Conservation (phyloP, 2,888 invertebrate species). For the Petrophora chlorosata region DNA sequence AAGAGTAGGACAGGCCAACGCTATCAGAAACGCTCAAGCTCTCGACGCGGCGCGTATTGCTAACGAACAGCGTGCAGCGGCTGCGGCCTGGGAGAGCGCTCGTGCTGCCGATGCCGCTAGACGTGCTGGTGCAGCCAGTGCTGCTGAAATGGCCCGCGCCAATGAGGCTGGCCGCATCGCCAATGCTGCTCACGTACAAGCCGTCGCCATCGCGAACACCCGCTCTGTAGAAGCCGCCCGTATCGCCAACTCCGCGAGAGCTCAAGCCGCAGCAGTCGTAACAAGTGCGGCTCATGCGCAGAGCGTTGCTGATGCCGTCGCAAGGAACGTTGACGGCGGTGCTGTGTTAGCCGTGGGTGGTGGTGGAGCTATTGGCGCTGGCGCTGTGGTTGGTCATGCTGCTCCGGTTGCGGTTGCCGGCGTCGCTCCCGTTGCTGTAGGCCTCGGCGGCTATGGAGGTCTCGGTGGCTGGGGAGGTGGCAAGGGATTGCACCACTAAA, state of each 20-base stretch:
- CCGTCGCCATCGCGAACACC: slow-evolving; percentile 69
- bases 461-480: slow-evolving; percentile 23
- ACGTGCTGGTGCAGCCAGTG: slow-evolving; percentile 61
- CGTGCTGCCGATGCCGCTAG: slow-evolving; percentile 70
- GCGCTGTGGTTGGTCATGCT: slow-evolving; percentile 22
- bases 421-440: slow-evolving; percentile 32
- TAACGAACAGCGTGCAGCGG: slow-evolving; percentile 70
- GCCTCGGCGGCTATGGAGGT: slow-evolving; percentile 32
- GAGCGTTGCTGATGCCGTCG: slow-evolving; percentile 62
- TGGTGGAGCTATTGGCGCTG: slow-evolving; percentile 22
- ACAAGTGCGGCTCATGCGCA: slow-evolving; percentile 63
- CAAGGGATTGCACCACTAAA: slow-evolving; percentile 31
- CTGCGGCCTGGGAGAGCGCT: slow-evolving; percentile 70
- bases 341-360: slow-evolving; percentile 40
- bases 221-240: slow-evolving; percentile 71
- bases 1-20: slow-evolving; percentile 66
- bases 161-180: slow-evolving; percentile 64
- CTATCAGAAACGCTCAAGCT: slow-evolving; percentile 71
- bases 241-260: slow-evolving; percentile 60
- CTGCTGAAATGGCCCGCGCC: slow-evolving; percentile 58
- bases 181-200: slow-evolving; percentile 70
- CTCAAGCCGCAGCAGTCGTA: slow-evolving; percentile 59
- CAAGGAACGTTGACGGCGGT: slow-evolving; percentile 51
- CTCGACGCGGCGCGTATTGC: slow-evolving; percentile 69
- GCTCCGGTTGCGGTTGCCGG: slow-evolving; percentile 12